Percentiles rank a stretch among this genome's conserved stretches.
phyloP scores from a whole-genome alignment of 2,888 invertebrate species.

The Aspidiotus rigidus region DNA sequence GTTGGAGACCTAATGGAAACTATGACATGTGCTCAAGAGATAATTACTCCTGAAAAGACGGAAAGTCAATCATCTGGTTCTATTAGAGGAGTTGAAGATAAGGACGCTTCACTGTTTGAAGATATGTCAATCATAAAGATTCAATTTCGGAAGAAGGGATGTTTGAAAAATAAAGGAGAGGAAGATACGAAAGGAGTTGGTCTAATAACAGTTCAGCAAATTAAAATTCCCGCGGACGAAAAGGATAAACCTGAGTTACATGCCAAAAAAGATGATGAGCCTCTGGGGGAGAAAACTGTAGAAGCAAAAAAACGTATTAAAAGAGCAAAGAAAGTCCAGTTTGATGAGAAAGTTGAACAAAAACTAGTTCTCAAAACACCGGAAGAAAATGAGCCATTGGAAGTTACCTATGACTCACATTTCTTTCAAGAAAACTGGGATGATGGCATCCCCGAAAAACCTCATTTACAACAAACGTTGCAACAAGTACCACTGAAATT shows the following conservation, averaged over 20 bases:
- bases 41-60: too few species aligned
- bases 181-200: neutral
- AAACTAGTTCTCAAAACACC: slow-evolving; percentile 26
- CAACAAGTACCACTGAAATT: slow-evolving; percentile 25
- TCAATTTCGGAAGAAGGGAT: slow-evolving; percentile 1
- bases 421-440: neutral
- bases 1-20: too few species aligned
- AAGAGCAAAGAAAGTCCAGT: slow-evolving; percentile 31
- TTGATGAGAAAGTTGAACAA: slow-evolving; percentile 34
- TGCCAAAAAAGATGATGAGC: too few species aligned
- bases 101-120: neutral
- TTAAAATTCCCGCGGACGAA: too few species aligned
- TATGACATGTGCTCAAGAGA: too few species aligned
- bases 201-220: too few species aligned
- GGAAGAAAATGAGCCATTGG: neutral
- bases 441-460: slow-evolving; percentile 15
- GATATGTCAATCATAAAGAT: neutral
- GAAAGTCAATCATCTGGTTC: too few species aligned
- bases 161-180: too few species aligned
- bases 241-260: too few species aligned
- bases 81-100: too few species aligned
- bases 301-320: neutral
- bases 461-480: neutral
- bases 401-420: neutral
- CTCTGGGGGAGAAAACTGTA: too few species aligned